Evolutionary conservation across 2,888 invertebrate species (phyloP), one percentile per base, ranked within the genome.

Genomic region (Nycteola revayana): DNA sequence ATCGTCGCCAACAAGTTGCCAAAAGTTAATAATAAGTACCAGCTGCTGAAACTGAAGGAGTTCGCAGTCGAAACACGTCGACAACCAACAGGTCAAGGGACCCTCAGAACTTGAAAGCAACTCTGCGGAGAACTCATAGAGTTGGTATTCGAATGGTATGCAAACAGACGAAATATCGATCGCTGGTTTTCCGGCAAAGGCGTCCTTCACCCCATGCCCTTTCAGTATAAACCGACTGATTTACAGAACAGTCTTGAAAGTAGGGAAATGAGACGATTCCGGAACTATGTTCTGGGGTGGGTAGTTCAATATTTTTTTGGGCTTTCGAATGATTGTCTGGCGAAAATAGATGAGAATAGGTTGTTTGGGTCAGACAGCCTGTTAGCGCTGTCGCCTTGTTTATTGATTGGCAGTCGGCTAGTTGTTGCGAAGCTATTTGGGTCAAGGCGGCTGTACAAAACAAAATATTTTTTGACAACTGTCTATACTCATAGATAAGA

Each of bases 181-280:
- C 84, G 74, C 25, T 41, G 36, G 60, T 60, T 61, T 58, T 49
- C 66, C 61, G 60, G 63, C 72, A 62, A 62, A 48, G 36, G 64
- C 76, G 85, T 82, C 85, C 84, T 84, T 85, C 84, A 84, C 84
- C 85, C 64, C 73, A 70, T 84, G 83, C 74, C 85, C 85, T 85
- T 85, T 65, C 41, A 35, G 51, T 62, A 50, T 61, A 59, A 72
- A 42, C 66, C 75, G 63, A 36, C 66, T 45, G 50, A 62, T 62
- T 70, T 52, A 39, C 48, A 60, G 55, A 67, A 62, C 43, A 44
- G 40, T 47, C 29, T 36, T 41, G 33, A 39, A 49, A 47, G 33
- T 37, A 32, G 39, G 46, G 29, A 50, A 55, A 44, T 37, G 38
- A 35, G 24, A 37, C 34, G 31, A 26, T 33, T 10, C 4, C 27